Conservation (phyloP, 92 coral and sea anemone species). For the Palythoa grandis region DNA sequence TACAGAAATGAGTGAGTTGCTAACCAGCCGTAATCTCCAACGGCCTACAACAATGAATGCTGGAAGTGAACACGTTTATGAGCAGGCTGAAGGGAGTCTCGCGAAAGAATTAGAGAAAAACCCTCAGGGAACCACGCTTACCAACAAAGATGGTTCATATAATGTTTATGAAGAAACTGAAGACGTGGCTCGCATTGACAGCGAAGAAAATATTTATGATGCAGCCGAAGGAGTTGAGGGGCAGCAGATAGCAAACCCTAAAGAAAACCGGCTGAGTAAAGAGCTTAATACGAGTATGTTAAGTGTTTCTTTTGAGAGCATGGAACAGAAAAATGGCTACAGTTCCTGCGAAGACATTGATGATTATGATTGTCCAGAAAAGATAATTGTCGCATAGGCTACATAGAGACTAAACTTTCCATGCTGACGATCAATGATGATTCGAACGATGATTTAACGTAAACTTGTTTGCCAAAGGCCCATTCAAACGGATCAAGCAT, state of each 20-base stretch:
- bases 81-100: background rate
- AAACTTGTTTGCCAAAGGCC: too few species aligned
- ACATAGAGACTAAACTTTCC: background rate
- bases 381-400: slow-evolving; percentile 5
- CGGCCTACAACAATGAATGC: background rate
- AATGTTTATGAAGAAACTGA: background rate
- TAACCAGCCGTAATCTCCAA: background rate
- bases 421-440: too few species aligned
- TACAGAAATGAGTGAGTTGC: background rate
- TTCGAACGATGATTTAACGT: too few species aligned
- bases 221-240: slow-evolving; percentile 29
- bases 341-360: background rate
- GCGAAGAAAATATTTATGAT: background rate
- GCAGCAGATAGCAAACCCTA: background rate
- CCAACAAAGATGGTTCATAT: background rate
- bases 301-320: background rate
- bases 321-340: background rate
- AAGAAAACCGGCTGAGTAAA: background rate
- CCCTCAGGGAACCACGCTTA: background rate
- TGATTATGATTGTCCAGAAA: slow-evolving; percentile 26
- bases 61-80: background rate
- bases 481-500: too few species aligned
- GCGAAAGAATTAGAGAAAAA: background rate
- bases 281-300: slow-evolving; percentile 16
- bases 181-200: background rate